Conservation (phyloP, 2,888 invertebrate species). For the Thereva unica region DNA sequence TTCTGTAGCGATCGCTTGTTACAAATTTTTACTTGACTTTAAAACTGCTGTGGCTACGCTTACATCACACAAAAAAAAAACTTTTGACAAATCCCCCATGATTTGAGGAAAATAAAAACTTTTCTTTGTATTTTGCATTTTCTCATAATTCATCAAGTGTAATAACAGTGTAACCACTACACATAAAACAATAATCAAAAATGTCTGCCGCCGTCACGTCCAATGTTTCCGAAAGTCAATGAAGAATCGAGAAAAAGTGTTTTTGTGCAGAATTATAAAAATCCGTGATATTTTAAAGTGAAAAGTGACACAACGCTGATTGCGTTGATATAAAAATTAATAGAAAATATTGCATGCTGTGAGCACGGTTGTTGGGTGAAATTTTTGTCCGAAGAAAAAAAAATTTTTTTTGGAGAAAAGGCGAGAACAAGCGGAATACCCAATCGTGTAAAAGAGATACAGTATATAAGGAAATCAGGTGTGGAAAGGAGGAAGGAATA, state of each 20-base stretch:
- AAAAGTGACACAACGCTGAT: conserved; percentile 13
- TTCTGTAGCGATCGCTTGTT: too few relatives aligned
- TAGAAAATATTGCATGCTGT: background rate
- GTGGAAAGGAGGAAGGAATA: conserved; percentile 21
- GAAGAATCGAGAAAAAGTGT: conserved; percentile 14
- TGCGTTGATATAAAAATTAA: background rate
- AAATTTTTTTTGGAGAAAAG: conserved; percentile 22
- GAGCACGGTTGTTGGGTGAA: conserved; percentile 1
- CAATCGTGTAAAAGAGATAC: conserved; percentile 13
- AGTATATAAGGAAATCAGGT: background rate
- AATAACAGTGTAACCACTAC: background rate
- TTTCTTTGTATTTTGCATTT: too few relatives aligned
- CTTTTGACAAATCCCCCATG: too few relatives aligned
- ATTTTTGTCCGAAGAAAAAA: conserved; percentile 13
- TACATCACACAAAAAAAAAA: too few relatives aligned
- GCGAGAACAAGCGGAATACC: conserved; percentile 21
- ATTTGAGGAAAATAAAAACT: too few relatives aligned
- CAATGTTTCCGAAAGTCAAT: conserved; percentile 33
- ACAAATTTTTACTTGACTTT: too few relatives aligned
- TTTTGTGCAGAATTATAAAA: conserved; percentile 17
- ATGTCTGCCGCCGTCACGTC: conserved; percentile 41
- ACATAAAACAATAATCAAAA: conserved; percentile 28
- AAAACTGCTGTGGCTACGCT: too few relatives aligned
- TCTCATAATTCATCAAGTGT: too few relatives aligned
- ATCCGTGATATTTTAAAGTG: conserved; percentile 20